Conservation (phyloP, 2,888 invertebrate genomes). For the Folsomia manolachei region DNA sequence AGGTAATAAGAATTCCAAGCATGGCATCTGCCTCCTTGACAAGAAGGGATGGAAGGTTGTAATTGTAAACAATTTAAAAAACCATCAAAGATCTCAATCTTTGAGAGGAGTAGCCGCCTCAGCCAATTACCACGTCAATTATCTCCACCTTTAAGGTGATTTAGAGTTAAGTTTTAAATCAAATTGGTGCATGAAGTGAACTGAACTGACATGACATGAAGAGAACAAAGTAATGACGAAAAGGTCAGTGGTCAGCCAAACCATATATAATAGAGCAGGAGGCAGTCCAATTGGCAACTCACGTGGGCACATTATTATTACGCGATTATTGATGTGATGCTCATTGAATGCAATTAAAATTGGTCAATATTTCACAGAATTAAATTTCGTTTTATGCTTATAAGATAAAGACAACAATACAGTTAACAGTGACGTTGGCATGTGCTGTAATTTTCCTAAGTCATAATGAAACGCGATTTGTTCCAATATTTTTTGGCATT, state of each 20-base stretch:
- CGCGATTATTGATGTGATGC: background rate
- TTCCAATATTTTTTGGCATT: background rate
- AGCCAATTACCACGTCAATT: background rate
- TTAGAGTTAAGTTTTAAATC: background rate
- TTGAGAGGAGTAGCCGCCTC: background rate
- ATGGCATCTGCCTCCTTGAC: background rate
- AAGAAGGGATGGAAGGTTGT: too few relatives aligned
- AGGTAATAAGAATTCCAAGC: background rate
- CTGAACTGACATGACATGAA: background rate
- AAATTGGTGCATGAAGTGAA: background rate
- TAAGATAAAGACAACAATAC: background rate
- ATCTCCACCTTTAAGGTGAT: background rate
- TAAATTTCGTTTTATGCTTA: background rate
- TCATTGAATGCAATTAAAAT: background rate
- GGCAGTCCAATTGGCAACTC: background rate
- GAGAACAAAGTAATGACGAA: background rate
- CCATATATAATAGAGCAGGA: too few relatives aligned
- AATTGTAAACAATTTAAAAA: background rate
- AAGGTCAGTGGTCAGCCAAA: background rate
- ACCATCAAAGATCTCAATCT: background rate
- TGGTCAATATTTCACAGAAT: background rate
- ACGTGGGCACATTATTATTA: background rate
- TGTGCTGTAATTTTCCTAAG: too few relatives aligned
- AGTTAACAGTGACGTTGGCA: background rate
- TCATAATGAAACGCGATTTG: background rate